Evolutionary conservation across 2,113 vertebrate species (phyloP).

Genomic region (Notarius lentiginosus): DNA sequence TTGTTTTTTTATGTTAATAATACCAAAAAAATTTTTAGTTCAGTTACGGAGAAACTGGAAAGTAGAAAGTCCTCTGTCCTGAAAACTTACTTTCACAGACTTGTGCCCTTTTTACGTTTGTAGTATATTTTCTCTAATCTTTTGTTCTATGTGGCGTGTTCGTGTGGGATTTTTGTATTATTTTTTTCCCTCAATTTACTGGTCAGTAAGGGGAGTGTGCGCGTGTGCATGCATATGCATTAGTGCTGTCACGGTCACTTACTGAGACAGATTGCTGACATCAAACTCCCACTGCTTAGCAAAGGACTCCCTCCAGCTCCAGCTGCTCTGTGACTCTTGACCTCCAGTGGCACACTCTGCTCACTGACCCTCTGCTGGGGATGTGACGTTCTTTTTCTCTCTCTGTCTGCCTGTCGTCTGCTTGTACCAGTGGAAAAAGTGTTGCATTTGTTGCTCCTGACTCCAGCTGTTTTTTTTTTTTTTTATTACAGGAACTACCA

Average conservation of each 20-base stretch:
- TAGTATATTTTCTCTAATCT: not conserved
- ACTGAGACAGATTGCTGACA: slow-evolving; percentile 64
- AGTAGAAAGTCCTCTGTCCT: not conserved
- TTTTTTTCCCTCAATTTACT: not conserved
- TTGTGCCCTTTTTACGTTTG: not conserved
- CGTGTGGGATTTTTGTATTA: too few species aligned
- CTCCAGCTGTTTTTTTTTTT: slow-evolving; percentile 11
- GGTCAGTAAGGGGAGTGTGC: not conserved
- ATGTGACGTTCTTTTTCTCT: not conserved
- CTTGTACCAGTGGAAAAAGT: slow-evolving; percentile 4
- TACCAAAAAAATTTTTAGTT: not conserved
- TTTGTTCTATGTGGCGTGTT: not conserved
- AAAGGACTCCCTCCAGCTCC: slow-evolving; percentile 31
- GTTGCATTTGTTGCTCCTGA: not conserved
- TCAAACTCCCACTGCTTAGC: slow-evolving; percentile 26
- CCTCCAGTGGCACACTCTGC: slow-evolving; percentile 30
- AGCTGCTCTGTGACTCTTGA: slow-evolving; percentile 54
- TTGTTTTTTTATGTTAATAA: not conserved
- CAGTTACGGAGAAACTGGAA: not conserved
- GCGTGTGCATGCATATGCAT: not conserved
- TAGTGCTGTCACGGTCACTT: slow-evolving; percentile 32
- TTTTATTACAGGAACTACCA: slow-evolving; percentile 89
- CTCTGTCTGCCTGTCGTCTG: not conserved
- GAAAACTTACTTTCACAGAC: not conserved
- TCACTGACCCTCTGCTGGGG: not conserved